Base-by-base conservation (phyloP, 2,888 invertebrate species). In the Cephus spinipes region DNA sequence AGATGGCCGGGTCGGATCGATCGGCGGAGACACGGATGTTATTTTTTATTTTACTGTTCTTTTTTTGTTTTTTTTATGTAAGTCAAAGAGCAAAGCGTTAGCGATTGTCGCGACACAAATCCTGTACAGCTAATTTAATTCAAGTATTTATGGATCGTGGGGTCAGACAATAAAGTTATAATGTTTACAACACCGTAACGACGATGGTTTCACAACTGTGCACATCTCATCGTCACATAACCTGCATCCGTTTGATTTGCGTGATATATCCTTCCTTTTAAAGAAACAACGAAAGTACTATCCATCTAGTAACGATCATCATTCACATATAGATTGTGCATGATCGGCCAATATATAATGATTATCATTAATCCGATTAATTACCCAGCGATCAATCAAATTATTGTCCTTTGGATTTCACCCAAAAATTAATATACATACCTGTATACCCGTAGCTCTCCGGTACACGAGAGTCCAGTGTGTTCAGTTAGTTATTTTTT, bases 111-210 rank as follows among this genome's bases (percentile, higher is more conserved):
- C 55, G 55, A 55, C 1, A 23, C 55, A 23, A 55, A 55, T 55
- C 55, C 55, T 71, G 71, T 71, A 71, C 32, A 71, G 71, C 30
- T 71, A 71, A 71, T 71, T 71, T 71, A 71, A 71, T 71, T 71
- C 32, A 32, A 71, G 31, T 71, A 71, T 71, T 76, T 79, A 75
- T 79, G 73, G 33, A 77, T 32, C 55, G 34, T 40, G 68, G 77
- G 78, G 77, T 79, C 79, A 77, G 80, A 80, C 80, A 80, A 80
- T 80, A 80, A 80, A 79, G 75, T 75, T 74, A 73, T 55, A 55
- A 55, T 69, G 78, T 80, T 80, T 76, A 68, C 73, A 73, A 73
- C 75, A 76, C 75, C 31, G 30, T 76, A 31, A 23, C 40, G 23
- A 55, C 55, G 55, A 23, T 55, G 55, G 9, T 0, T 23, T 55